phyloP scores from a whole-genome alignment of 2,888 invertebrate species.

The Lepidocyrtoides sp. region DNA sequence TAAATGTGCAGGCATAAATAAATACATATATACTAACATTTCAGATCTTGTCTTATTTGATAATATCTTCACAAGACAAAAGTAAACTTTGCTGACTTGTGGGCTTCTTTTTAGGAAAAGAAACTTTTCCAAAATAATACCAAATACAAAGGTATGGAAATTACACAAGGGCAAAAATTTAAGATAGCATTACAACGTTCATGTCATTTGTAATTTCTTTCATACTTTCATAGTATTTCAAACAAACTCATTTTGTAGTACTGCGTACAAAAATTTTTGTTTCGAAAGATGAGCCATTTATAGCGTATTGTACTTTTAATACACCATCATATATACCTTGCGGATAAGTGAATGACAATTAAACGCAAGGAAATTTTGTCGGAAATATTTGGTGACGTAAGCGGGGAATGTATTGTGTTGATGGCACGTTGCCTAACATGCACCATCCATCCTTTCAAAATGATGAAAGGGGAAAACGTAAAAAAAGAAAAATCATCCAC shows the following conservation, averaged over 20 bases:
- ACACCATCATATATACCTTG: too few species aligned
- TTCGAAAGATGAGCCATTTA: background rate
- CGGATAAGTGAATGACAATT: background rate
- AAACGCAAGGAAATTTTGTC: background rate
- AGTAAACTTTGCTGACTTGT: background rate
- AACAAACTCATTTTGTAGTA: too few species aligned
- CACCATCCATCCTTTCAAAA: too few species aligned
- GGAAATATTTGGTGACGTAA: background rate
- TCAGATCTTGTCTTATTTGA: constrained; percentile 16
- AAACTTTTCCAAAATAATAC: background rate
- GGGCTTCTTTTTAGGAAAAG: background rate
- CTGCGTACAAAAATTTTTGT: background rate
- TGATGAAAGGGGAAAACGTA: background rate
- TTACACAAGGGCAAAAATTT: background rate
- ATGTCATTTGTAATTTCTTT: background rate
- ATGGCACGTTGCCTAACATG: background rate
- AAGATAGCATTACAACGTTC: background rate
- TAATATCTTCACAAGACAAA: constrained; percentile 5
- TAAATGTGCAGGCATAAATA: constrained; percentile 10
- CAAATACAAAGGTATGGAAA: background rate
- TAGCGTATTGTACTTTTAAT: too few species aligned
- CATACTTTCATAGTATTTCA: too few species aligned
- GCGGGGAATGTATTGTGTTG: background rate
- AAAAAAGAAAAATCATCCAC: background rate
- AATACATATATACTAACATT: constrained; percentile 33